Base-by-base conservation (phyloP, 2,888 invertebrate species). In the Cephalotes varians region DNA sequence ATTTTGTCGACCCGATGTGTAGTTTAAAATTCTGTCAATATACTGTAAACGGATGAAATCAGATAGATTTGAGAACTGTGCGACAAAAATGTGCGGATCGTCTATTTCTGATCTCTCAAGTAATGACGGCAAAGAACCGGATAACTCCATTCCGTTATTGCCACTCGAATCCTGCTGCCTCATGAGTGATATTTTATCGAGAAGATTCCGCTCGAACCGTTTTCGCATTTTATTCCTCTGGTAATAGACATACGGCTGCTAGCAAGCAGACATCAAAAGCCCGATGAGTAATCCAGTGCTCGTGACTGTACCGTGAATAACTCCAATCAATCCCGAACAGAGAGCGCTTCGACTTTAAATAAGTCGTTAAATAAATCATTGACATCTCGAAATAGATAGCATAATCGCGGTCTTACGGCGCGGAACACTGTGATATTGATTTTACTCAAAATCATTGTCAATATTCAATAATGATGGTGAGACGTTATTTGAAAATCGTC, bases 161-260 rank as follows among this genome's bases (percentile, higher is more conserved):
- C 85, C 86, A 83, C 86, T 84, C 84, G 84, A 80, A 49, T 73
- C 69, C 49, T 60, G 64, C 82, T 60, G 81, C 79, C 81, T 31
- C 71, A 69, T 7, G 73, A 34, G 71, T 81, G 83, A 88, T 90
- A 86, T 88, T 90, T 88, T 90, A 88, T 87, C 85, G 84, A 82
- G 83, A 90, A 82, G 83, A 90, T 90, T 90, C 85, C 85, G 82
- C 56, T 40, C 25, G 28, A 83, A 58, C 77, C 83, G 80, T 76
- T 71, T 79, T 77, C 83, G 83, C 77, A 81, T 90, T 88, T 87
- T 85, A 88, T 90, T 90, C 84, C 85, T 62, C 87, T 86, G 87
- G 85, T 87, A 90, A 90, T 86, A 74, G 83, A 71, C 74, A 51
- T 72, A 81, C 82, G 86, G 40, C 72, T 72, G 74, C 47, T 64